phyloP scores from a whole-genome alignment of 2,113 vertebrate genomes.

The Emydura subglobosa region DNA sequence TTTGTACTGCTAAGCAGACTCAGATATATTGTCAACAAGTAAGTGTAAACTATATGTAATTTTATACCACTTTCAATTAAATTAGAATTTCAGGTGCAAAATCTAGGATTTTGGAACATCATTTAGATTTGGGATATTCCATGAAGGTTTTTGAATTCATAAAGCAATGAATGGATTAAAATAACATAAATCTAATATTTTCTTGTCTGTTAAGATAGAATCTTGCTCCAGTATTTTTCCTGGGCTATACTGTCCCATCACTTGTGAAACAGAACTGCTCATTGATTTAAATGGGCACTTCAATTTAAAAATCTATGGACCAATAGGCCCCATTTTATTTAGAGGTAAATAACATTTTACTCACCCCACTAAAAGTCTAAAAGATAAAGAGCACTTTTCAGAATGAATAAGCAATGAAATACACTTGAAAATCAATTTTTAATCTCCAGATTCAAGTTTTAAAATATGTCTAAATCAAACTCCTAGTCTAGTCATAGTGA shows the following conservation, averaged over 20 bases:
- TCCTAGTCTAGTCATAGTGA: background rate
- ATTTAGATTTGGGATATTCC: background rate
- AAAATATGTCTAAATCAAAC: background rate
- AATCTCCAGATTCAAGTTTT: background rate
- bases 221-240: conserved; percentile 38
- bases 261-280: background rate
- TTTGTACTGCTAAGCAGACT: background rate
- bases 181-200: background rate
- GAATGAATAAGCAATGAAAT: conserved; percentile 32
- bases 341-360: conserved; percentile 32
- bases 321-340: background rate
- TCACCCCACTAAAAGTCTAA: conserved; percentile 24
- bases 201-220: background rate
- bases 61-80: background rate
- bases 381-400: background rate
- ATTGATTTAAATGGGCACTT: background rate
- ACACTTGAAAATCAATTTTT: conserved; percentile 29
- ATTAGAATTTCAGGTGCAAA: background rate
- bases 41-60: background rate
- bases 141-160: background rate
- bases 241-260: background rate
- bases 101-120: background rate
- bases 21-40: background rate
- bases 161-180: background rate
- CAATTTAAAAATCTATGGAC: background rate